These are phyloP conservation scores for Collichthys lucidus DNA, from an alignment of 2,113 vertebrate genomes.

Conservation along the genomic window DNA sequence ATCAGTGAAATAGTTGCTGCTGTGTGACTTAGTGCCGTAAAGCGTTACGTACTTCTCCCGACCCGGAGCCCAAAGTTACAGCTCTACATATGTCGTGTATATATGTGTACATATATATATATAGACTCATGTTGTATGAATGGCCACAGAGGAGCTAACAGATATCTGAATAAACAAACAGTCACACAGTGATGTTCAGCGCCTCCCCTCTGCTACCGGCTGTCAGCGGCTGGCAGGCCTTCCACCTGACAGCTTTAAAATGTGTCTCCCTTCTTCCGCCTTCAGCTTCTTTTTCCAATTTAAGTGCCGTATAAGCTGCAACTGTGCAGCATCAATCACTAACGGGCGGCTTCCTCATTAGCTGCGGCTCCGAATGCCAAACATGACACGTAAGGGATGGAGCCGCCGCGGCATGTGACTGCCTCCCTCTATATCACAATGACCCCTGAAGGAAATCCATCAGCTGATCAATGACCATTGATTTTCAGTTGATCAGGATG, in stretches of 20 bases:
- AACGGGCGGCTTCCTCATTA: conserved; percentile 16
- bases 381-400: background rate
- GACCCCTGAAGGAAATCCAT: conserved; percentile 26
- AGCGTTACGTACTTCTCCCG: too few species aligned
- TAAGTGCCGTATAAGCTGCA: background rate
- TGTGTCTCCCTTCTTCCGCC: background rate
- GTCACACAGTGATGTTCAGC: conserved; percentile 4
- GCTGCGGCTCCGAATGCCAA: conserved; percentile 1
- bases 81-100: too few species aligned
- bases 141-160: too few species aligned
- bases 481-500: conserved; percentile 32
- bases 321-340: conserved; percentile 27
- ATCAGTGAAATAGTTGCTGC: too few species aligned
- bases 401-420: too few species aligned
- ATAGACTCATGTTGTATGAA: too few species aligned
- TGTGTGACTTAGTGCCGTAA: too few species aligned
- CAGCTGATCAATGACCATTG: conserved; percentile 4
- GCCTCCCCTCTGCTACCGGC: conserved; percentile 3
- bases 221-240: conserved; percentile 15
- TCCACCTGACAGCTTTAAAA: conserved; percentile 22
- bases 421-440: background rate
- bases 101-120: rapidly evolving
- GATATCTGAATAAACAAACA: too few species aligned
- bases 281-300: conserved; percentile 15
- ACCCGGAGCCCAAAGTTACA: too few species aligned